phyloP scores from a whole-genome alignment of 2,888 invertebrate species.

The Eutolmus rufibarbis region DNA sequence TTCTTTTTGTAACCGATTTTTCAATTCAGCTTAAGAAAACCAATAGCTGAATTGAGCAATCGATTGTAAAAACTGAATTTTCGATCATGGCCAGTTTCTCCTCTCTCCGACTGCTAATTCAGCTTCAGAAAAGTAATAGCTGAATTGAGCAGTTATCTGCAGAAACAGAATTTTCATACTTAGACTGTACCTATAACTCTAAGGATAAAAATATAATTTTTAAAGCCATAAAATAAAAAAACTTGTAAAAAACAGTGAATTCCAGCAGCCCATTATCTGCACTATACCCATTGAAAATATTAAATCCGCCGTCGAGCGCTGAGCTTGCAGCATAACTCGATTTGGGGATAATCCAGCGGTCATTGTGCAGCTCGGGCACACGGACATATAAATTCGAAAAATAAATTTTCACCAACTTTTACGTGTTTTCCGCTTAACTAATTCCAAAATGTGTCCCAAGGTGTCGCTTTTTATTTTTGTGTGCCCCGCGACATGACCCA shows the following conservation, averaged over 20 bases:
- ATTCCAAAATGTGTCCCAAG: slow-evolving; percentile 5
- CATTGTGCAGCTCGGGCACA: neutral
- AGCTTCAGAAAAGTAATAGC: no score
- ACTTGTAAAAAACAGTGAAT: neutral
- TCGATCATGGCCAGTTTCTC: no score
- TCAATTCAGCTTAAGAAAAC: no score
- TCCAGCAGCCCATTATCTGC: neutral
- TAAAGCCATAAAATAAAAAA: neutral
- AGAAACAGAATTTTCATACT: no score
- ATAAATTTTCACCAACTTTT: slow-evolving; percentile 13
- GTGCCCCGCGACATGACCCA: neutral
- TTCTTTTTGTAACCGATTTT: no score
- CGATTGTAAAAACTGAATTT: no score
- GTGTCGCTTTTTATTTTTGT: neutral
- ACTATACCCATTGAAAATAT: neutral
- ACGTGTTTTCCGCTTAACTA: slow-evolving; percentile 4
- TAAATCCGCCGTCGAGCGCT: neutral
- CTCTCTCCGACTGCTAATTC: no score
- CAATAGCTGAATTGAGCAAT: no score
- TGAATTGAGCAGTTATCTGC: no score
- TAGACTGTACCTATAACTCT: no score
- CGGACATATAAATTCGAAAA: neutral
- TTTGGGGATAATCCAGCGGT: neutral
- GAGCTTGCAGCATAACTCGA: neutral
- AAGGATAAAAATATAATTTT: no score